Conservation (phyloP, 2,797 vertebrate genomes). For the Liasis olivaceus region DNA sequence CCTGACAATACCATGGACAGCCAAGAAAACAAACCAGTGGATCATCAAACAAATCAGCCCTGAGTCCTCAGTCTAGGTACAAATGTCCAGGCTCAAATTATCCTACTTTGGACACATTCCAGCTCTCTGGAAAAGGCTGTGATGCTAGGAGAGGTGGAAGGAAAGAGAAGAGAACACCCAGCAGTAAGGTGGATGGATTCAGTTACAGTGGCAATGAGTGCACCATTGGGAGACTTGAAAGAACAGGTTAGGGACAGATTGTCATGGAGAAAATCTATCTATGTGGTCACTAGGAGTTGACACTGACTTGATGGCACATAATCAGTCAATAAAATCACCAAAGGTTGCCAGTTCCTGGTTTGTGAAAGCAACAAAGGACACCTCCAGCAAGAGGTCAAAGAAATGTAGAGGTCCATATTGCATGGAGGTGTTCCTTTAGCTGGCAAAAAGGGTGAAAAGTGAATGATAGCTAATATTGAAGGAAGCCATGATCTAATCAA, state of each 20-base stretch:
- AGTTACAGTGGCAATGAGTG: background rate
- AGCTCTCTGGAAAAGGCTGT: background rate
- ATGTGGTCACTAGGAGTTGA: no score
- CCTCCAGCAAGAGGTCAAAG: background rate
- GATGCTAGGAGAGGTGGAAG: background rate
- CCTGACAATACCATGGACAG: no score
- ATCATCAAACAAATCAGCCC: no score
- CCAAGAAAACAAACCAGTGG: no score
- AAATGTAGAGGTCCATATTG: background rate
- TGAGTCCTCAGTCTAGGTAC: background rate
- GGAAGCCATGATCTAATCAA: background rate
- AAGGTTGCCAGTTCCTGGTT: background rate
- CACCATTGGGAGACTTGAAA: background rate
- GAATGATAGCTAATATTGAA: background rate
- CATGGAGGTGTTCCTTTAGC: background rate
- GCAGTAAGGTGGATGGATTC: background rate
- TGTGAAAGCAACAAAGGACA: background rate
- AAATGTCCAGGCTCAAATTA: background rate
- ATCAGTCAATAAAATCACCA: background rate
- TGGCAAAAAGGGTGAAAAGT: background rate
- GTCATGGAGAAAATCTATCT: background rate
- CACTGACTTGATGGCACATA: no score
- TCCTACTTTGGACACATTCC: background rate
- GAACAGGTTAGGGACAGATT: background rate
- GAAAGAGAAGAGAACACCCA: background rate